Conservation (phyloP, 2,113 vertebrate genomes). For the Sinocyclocheilus rhinocerous region DNA sequence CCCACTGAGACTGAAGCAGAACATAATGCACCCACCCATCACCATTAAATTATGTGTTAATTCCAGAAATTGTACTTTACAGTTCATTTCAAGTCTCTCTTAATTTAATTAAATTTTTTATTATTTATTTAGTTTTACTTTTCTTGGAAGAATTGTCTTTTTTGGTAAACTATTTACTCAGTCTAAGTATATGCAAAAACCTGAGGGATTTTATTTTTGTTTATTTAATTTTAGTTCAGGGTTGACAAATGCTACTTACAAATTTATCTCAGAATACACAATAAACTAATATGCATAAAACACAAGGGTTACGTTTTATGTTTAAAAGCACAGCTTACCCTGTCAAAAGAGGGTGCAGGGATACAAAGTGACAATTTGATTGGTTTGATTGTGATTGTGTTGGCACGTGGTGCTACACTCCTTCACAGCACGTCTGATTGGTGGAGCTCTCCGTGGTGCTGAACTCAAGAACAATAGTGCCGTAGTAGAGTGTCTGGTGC, state of each 20-base stretch:
- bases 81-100: too few species aligned
- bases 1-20: constrained; percentile 29
- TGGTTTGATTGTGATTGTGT: constrained; percentile 3
- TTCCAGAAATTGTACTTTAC: background rate
- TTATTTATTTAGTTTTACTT: background rate
- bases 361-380: background rate
- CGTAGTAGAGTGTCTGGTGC: constrained; percentile 23
- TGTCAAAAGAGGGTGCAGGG: background rate
- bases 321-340: background rate
- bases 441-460: constrained; percentile 48
- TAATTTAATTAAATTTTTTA: background rate
- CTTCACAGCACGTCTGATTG: background rate
- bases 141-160: background rate
- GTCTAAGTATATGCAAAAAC: background rate
- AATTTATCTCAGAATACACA: background rate
- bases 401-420: background rate
- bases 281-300: background rate
- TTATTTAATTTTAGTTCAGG: background rate
- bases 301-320: background rate
- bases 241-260: background rate
- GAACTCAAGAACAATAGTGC: constrained; percentile 31
- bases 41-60: constrained; percentile 42
- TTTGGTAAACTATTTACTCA: background rate
- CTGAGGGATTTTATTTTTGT: background rate
- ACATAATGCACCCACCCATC: constrained; percentile 6